phyloP scores from a whole-genome alignment of 2,113 vertebrate genomes.

The Ctenodactylus gundi region DNA sequence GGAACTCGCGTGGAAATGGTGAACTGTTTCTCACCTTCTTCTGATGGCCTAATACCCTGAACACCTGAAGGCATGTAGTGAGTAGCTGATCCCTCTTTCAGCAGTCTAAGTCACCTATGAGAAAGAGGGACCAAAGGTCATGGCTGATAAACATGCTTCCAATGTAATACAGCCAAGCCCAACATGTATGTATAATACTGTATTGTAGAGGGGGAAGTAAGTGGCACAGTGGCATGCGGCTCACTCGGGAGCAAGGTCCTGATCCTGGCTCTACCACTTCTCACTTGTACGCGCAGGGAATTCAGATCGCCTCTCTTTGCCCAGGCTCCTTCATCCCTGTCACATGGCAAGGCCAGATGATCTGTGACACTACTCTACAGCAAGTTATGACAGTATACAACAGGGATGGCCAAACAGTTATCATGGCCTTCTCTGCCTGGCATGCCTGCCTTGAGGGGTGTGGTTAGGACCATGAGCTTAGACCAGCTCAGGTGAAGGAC shows the following conservation, averaged over 20 bases:
- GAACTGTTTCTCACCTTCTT: background rate
- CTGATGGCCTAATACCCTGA: background rate
- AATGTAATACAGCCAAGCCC: background rate
- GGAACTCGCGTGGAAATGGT: background rate
- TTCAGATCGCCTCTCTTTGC: background rate
- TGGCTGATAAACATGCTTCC: background rate
- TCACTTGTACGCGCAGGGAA: background rate
- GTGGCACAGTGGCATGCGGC: background rate
- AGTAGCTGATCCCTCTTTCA: background rate
- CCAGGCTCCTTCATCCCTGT: background rate
- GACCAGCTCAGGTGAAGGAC: background rate
- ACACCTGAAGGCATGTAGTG: background rate
- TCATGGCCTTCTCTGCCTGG: background rate
- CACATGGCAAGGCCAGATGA: background rate
- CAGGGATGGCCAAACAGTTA: background rate
- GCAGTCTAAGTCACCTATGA: background rate
- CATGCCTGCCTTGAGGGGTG: background rate
- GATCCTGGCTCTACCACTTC: background rate
- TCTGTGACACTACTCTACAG: background rate
- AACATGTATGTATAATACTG: background rate
- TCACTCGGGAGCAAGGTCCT: background rate
- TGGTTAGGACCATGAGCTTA: background rate
- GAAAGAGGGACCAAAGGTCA: background rate
- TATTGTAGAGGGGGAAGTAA: background rate
- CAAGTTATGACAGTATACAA: background rate